Evolutionary conservation across 2,888 invertebrate genomes (phyloP).

Genomic region (Cryptosula pallasiana): DNA sequence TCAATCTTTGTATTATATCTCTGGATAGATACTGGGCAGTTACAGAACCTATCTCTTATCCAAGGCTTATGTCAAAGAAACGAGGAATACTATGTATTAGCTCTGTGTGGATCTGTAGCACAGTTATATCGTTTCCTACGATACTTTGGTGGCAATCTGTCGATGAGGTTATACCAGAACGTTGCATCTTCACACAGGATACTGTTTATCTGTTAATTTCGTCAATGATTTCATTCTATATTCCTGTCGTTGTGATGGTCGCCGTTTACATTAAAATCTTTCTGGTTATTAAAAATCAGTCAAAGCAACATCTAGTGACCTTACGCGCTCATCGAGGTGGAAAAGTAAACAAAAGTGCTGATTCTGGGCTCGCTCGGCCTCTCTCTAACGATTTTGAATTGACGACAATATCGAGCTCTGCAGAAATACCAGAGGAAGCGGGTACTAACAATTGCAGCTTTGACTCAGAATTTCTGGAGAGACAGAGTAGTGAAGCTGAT

Average conservation of each 20-base stretch:
- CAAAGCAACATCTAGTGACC: constrained; percentile 39
- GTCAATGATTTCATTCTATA: constrained; percentile 93
- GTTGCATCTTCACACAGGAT: constrained; percentile 92
- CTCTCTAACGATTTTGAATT: neutral
- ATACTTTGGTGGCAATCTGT: constrained; percentile 65
- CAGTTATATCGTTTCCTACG: constrained; percentile 95
- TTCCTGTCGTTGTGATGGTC: constrained; percentile 93
- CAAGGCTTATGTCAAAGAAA: constrained; percentile 84
- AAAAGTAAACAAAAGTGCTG: constrained; percentile 65
- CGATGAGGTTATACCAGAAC: constrained; percentile 39
- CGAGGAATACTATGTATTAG: constrained; percentile 82
- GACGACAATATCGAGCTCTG: neutral
- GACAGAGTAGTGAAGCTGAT: neutral
- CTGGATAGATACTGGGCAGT: constrained; percentile 97
- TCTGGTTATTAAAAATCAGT: neutral
- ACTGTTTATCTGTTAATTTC: constrained; percentile 93
- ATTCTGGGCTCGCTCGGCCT: neutral
- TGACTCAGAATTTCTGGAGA: neutral
- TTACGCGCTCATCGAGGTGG: constrained; percentile 31
- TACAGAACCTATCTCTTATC: constrained; percentile 95
- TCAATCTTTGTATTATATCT: constrained; percentile 94
- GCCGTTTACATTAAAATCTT: constrained; percentile 83
- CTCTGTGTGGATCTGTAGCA: constrained; percentile 92
- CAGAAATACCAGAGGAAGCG: neutral
- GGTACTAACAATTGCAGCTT: neutral